Conservation (phyloP, 2,888 invertebrate genomes). For the Andrena hattorfiana region DNA sequence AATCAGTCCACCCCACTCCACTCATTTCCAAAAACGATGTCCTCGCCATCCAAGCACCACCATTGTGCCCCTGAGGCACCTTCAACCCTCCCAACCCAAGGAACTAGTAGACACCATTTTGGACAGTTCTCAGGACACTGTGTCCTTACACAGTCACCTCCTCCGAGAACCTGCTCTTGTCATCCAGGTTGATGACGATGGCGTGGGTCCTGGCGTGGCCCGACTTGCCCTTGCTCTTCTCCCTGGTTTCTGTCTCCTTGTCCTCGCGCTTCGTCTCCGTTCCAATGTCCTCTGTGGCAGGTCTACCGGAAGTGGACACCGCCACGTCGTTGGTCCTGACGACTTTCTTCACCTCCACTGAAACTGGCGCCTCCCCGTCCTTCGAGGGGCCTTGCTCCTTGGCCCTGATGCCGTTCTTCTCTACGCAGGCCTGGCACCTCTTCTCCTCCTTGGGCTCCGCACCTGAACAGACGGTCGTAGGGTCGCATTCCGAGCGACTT, state of each 20-base stretch:
- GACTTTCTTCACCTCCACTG: slow-evolving; percentile 25
- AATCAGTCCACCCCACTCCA: neutral
- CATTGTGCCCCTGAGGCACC: neutral
- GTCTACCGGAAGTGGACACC: slow-evolving; percentile 61
- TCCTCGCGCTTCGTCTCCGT: slow-evolving; percentile 83
- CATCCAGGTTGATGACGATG: slow-evolving; percentile 92
- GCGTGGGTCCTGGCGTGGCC: slow-evolving; percentile 91
- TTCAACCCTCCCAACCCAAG: neutral
- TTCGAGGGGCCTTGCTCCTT: slow-evolving; percentile 49
- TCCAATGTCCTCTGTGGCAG: slow-evolving; percentile 60
- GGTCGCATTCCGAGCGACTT: neutral
- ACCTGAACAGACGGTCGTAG: slow-evolving; percentile 73
- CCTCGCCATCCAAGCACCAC: neutral
- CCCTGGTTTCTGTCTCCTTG: slow-evolving; percentile 81
- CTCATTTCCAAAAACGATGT: neutral
- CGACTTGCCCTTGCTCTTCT: slow-evolving; percentile 83
- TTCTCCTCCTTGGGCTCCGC: slow-evolving; percentile 57
- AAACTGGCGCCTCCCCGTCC: slow-evolving; percentile 36
- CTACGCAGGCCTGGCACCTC: slow-evolving; percentile 59
- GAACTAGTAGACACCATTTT: slow-evolving; percentile 6
- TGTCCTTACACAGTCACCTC: slow-evolving; percentile 90
- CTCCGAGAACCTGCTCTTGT: slow-evolving; percentile 92
- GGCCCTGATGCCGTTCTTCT: slow-evolving; percentile 58
- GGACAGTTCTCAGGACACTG: neutral
- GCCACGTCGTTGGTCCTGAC: slow-evolving; percentile 60